These are phyloP conservation scores for Phrixothrix hirtus DNA, from an alignment of 2,888 invertebrate genomes.

Conservation along the genomic window DNA sequence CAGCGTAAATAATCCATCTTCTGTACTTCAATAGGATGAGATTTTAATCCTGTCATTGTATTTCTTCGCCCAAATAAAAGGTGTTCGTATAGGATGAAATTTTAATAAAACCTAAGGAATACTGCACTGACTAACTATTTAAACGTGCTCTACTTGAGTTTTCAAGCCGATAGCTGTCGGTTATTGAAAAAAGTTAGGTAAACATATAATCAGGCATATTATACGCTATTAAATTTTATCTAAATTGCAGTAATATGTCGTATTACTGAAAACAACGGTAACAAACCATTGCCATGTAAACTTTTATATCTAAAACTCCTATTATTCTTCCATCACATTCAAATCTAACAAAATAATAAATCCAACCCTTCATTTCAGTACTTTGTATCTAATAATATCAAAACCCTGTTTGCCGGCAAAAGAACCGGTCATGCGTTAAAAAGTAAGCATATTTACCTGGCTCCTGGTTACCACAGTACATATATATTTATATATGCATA, in stretches of 20 bases:
- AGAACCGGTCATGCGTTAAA: slow-evolving; percentile 34
- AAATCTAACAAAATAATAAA: slow-evolving; percentile 14
- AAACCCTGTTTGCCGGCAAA: slow-evolving; percentile 19
- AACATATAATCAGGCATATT: too few species aligned
- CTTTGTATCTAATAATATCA: slow-evolving; percentile 22
- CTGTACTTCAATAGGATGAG: slow-evolving; percentile 54
- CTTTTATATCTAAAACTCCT: not conserved
- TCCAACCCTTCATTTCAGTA: slow-evolving; percentile 19
- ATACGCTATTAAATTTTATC: too few species aligned
- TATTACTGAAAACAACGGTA: too few species aligned
- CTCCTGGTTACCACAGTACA: too few species aligned
- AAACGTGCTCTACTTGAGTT: slow-evolving; percentile 23
- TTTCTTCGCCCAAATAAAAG: slow-evolving; percentile 25
- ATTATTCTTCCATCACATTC: slow-evolving; percentile 7
- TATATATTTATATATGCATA: too few species aligned
- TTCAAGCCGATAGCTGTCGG: slow-evolving; percentile 21
- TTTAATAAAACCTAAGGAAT: slow-evolving; percentile 12
- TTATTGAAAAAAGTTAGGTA: slow-evolving; percentile 20
- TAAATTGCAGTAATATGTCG: too few species aligned
- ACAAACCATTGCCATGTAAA: not conserved
- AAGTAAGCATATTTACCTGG: slow-evolving; percentile 18
- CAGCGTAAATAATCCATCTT: slow-evolving; percentile 54
- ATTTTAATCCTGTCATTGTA: slow-evolving; percentile 55
- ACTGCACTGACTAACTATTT: slow-evolving; percentile 35
- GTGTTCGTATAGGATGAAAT: slow-evolving; percentile 6